These are phyloP conservation scores for Lepidurus couesii DNA, from an alignment of 1,140 invertebrate species.

Conservation along the genomic window DNA sequence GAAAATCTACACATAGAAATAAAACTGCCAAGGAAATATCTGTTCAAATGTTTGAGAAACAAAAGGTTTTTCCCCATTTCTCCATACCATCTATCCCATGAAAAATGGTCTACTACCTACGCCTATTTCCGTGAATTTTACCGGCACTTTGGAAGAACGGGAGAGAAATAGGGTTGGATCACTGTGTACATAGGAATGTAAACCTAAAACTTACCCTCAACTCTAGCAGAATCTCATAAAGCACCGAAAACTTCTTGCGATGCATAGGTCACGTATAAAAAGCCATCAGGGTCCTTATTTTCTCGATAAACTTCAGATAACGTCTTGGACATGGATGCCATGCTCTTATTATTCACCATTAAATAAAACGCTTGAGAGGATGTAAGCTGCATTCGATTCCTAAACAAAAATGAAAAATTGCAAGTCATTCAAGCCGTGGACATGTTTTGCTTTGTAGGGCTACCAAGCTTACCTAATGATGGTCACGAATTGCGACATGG, in stretches of 20 bases:
- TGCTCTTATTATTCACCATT: conserved; percentile 72
- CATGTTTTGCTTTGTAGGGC: background rate
- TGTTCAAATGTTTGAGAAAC: too few relatives aligned
- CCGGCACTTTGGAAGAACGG: too few relatives aligned
- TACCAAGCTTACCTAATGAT: conserved; percentile 57
- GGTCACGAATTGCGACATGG: conserved; percentile 70
- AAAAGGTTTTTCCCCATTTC: too few relatives aligned
- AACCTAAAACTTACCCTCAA: background rate
- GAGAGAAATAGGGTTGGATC: too few relatives aligned
- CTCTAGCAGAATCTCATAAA: conserved; percentile 27
- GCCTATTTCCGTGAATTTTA: too few relatives aligned
- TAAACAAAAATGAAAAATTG: conserved; percentile 34
- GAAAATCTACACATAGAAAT: too few relatives aligned
- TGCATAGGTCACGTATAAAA: conserved; percentile 78
- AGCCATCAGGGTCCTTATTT: conserved; percentile 70
- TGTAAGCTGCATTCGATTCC: conserved; percentile 42
- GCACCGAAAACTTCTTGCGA: conserved; percentile 78
- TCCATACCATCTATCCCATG: too few relatives aligned
- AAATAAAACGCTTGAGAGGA: conserved; percentile 66
- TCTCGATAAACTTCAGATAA: conserved; percentile 70
- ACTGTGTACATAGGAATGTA: too few relatives aligned
- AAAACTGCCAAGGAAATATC: too few relatives aligned
- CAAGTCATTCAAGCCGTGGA: background rate
- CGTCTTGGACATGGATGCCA: conserved; percentile 70
- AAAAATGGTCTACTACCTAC: too few relatives aligned